These are phyloP conservation scores for Chaetodon trifasciatus DNA, from an alignment of 2,797 vertebrate species.

Conservation along the genomic window DNA sequence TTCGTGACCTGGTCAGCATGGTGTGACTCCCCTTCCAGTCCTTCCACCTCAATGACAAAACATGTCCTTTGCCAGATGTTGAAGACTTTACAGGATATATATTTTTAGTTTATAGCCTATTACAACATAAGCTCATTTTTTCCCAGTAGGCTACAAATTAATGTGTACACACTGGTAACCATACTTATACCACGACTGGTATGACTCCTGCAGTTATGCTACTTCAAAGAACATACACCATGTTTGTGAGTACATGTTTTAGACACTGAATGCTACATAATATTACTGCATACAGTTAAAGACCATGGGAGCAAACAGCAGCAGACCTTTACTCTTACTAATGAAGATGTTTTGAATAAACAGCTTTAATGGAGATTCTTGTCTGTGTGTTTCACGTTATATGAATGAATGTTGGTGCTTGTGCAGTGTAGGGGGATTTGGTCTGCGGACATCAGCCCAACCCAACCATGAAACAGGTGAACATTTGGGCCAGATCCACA, in stretches of 20 bases:
- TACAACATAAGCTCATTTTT: too few species aligned
- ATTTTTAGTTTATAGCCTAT: too few species aligned
- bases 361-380: neutral
- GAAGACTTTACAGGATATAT: neutral
- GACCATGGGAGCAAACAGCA: too few species aligned
- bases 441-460: conserved; percentile 1
- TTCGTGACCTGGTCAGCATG: neutral
- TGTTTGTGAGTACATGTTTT: neutral
- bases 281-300: neutral
- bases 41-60: neutral
- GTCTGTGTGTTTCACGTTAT: neutral
- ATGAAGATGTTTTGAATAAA: neutral
- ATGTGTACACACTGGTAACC: too few species aligned
- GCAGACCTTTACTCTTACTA: neutral
- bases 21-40: neutral
- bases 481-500: conserved; percentile 19
- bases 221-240: neutral
- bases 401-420: neutral
- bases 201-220: neutral
- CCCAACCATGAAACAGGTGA: conserved; percentile 9
- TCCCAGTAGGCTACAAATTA: too few species aligned
- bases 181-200: neutral
- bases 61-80: neutral
- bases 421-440: neutral
- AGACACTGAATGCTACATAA: neutral